Base-by-base conservation (phyloP, 2,888 invertebrate species). In the Polydrusus cervinus region DNA sequence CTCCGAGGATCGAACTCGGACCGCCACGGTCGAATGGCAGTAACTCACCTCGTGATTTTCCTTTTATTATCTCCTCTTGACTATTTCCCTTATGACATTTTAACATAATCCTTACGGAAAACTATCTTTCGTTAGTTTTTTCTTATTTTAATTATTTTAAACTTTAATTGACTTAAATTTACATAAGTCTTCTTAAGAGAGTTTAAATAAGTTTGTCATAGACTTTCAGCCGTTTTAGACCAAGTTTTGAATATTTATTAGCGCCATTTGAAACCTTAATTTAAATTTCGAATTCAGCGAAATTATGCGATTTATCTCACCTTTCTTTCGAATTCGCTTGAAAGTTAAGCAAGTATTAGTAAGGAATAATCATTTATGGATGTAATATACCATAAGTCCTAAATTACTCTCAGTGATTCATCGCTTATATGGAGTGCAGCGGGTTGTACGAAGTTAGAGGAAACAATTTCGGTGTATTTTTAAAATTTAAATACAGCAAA, bases 211-310 rank as follows among this genome's bases (percentile, higher is more conserved):
- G 64, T 64, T 64, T 47, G 25, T 49, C 11, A 20, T 49, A 64
- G 64, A 64, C 64, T 68, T 60, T 68, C 55, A 60, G 71, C 43
- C 64, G 49, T 55, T 57, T 71, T 65, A 65, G 65, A 71, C 62
- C 65, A 30, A 71, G 65, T 57, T 71, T 71, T 71, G 66, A 71
- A 71, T 71, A 71, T 71, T 65, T 71, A 71, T 71, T 66, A 71
- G 71, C 45, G 34, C 57, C 68, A 60, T 68, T 55, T 68, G 68
- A 60, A 38, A 60, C 38, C 30, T 60, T 60, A 60, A 38, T 60
- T 60, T 60, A 60, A 60, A 38, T 38, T 60, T 60, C 14, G 38
- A 16, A 60, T 38, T 38, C 6, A 11, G 57, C 1, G 16, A 60
- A 60, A 60, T 14, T 60, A 60, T 13, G 57, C 57, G n/a, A 3